Conservation (phyloP, 2,113 vertebrate genomes). For the Vireo altiloquus region DNA sequence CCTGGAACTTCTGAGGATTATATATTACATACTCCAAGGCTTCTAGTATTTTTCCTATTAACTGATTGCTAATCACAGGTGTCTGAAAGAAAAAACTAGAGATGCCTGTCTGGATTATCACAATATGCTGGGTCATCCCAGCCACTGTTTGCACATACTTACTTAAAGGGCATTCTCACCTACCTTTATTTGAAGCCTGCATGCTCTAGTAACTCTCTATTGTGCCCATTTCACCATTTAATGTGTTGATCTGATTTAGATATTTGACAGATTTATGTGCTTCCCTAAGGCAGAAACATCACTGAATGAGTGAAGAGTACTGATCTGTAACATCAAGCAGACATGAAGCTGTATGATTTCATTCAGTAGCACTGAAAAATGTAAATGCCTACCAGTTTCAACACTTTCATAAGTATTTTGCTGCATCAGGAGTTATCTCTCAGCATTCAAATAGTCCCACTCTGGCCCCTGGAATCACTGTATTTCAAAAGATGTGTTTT, state of each 20-base stretch:
- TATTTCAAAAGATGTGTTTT: not conserved
- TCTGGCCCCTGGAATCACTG: not conserved
- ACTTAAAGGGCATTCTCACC: not conserved
- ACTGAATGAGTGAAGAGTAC: not conserved
- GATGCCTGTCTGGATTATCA: not conserved
- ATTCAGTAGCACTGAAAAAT: not conserved
- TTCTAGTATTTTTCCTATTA: not conserved
- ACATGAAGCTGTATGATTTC: not conserved
- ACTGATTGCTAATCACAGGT: not conserved
- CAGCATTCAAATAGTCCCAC: not conserved
- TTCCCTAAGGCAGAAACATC: not conserved
- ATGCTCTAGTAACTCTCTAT: not conserved
- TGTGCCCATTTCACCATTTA: not conserved
- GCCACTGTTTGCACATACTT: not conserved
- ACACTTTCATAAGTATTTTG: not conserved
- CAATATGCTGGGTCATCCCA: not conserved
- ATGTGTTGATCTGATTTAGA: not conserved
- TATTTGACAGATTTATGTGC: conserved; percentile 6
- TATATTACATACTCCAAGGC: not conserved
- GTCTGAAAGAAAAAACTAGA: not conserved
- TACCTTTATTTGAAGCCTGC: not conserved
- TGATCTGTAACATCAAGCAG: not conserved
- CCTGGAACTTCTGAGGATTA: not conserved
- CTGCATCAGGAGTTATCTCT: not conserved
- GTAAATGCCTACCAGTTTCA: not conserved